Conservation (phyloP, 30 jellyfish, hydroid and myxozoan species). For the Aurelia sp. region DNA sequence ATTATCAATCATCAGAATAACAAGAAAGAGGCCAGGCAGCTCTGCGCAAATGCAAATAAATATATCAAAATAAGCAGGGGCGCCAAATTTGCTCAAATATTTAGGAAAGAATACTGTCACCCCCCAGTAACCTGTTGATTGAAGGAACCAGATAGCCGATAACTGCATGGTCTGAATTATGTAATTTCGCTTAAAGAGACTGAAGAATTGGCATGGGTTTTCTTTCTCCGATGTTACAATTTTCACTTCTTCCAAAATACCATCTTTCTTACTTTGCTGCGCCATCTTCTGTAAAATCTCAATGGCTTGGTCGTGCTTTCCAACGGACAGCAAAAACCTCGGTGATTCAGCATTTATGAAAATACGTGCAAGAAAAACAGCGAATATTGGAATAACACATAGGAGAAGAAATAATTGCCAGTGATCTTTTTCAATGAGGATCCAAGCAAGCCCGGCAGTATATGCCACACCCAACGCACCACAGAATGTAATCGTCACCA, state of each 20-base stretch:
- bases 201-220: background rate
- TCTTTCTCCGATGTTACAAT: background rate
- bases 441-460: conserved; percentile 81
- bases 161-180: conserved; percentile 35
- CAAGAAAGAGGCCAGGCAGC: conserved; percentile 53
- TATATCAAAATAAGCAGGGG: conserved; percentile 34
- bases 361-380: conserved; percentile 42
- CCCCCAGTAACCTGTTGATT: conserved; percentile 79
- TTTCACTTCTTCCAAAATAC: conserved; percentile 10
- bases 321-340: conserved; percentile 49
- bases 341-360: conserved; percentile 63
- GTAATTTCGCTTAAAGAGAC: conserved; percentile 21
- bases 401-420: conserved; percentile 44
- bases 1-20: conserved; percentile 42
- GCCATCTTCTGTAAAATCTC: conserved; percentile 31
- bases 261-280: conserved; percentile 9
- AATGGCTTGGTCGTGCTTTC: conserved; percentile 57
- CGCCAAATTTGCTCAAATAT: conserved; percentile 56
- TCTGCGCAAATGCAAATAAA: conserved; percentile 51
- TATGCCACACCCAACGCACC: conserved; percentile 72
- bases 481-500: conserved; percentile 35
- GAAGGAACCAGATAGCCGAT: conserved; percentile 54
- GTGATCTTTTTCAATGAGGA: conserved; percentile 27
- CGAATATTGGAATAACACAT: conserved; percentile 38
- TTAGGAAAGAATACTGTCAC: conserved; percentile 58